Evolutionary conservation across 2,113 vertebrate species (phyloP).

Genomic region (Campylomormyrus numenius): DNA sequence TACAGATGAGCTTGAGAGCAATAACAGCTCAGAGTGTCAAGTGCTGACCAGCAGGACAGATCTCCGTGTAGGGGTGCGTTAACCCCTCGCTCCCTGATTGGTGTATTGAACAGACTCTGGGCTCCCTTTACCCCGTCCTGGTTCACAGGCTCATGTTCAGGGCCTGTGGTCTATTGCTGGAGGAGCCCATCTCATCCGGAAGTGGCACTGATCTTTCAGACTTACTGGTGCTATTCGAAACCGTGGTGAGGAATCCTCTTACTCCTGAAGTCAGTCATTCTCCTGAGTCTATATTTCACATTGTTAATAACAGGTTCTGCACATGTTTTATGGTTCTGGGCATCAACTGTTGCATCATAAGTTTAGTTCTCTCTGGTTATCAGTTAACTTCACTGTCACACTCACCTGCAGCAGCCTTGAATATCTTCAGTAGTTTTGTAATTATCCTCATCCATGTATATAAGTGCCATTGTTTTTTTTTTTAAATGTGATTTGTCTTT

Average conservation of each 20-base stretch:
- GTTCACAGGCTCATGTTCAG: neutral
- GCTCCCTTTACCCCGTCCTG: neutral
- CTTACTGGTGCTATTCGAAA: neutral
- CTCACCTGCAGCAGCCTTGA: neutral
- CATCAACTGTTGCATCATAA: neutral
- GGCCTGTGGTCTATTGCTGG: neutral
- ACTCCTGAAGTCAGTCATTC: neutral
- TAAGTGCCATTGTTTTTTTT: neutral
- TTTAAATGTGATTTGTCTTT: neutral
- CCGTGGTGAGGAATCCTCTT: neutral
- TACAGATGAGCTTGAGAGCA: neutral
- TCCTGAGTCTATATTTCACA: neutral
- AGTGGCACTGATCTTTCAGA: neutral
- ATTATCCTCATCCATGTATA: neutral
- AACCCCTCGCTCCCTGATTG: neutral
- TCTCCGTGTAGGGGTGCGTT: neutral
- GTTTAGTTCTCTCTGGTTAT: neutral
- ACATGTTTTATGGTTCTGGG: neutral
- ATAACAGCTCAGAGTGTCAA: neutral
- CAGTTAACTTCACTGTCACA: neutral
- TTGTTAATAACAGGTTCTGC: neutral
- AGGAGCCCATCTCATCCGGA: neutral
- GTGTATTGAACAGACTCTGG: neutral
- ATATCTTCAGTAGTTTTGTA: neutral
- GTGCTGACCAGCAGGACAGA: neutral